Evolutionary conservation across 2,113 vertebrate species (phyloP).

Genomic region (Psilopsiagon aymara): DNA sequence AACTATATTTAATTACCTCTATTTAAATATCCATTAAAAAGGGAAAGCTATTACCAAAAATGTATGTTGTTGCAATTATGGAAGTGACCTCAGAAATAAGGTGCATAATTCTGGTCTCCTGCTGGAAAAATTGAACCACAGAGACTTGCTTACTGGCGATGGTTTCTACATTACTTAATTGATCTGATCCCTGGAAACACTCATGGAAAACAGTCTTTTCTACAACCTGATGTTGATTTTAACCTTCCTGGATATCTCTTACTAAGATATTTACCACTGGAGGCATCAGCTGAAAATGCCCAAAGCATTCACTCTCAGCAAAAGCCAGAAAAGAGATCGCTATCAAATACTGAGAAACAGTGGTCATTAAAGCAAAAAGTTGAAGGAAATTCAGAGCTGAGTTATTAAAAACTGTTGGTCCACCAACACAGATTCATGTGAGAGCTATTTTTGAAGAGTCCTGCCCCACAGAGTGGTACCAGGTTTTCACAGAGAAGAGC

Average conservation of each 20-base stretch:
- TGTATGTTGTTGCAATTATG: slow-evolving; percentile 30
- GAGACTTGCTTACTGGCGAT: slow-evolving; percentile 1
- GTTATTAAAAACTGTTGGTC: neutral
- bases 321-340: neutral
- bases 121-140: slow-evolving; percentile 17
- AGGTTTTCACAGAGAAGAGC: neutral
- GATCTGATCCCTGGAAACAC: neutral
- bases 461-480: neutral
- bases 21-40: slow-evolving; percentile 38
- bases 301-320: neutral
- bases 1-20: slow-evolving; percentile 31
- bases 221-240: neutral
- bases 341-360: neutral
- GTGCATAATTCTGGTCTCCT: slow-evolving; percentile 13
- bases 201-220: neutral
- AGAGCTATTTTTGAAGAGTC: neutral
- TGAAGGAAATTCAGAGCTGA: neutral
- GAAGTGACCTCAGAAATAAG: slow-evolving; percentile 27
- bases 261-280: neutral
- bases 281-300: neutral
- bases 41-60: slow-evolving; percentile 36
- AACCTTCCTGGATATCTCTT: neutral
- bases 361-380: neutral
- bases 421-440: neutral
- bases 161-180: slow-evolving; percentile 42